Percentiles rank a stretch among this genome's conserved stretches.
phyloP scores from a whole-genome alignment of 2,888 invertebrate genomes.

The Rhodophaea formosa region DNA sequence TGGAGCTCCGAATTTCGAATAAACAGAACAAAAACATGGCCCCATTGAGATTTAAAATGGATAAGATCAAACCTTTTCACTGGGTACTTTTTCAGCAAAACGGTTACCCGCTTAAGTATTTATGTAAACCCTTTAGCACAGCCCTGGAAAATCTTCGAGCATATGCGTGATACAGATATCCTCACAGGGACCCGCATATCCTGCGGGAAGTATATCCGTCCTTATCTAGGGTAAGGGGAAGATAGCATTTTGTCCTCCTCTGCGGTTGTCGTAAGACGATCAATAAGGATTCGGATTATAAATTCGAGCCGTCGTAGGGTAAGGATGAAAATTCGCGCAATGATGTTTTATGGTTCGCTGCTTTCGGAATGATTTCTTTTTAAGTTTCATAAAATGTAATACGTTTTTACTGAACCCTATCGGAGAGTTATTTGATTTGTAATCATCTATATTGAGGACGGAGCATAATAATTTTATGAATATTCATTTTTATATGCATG shows the following conservation, averaged over 20 bases:
- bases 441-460: neutral
- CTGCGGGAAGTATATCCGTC: constrained; percentile 36
- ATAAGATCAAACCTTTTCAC: neutral
- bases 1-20: too few relatives aligned
- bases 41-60: neutral
- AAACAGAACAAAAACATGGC: too few relatives aligned
- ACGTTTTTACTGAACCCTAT: neutral
- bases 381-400: constrained; percentile 17
- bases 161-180: constrained; percentile 41
- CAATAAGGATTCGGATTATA: constrained; percentile 65
- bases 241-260: constrained; percentile 32
- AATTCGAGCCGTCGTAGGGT: constrained; percentile 49
- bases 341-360: constrained; percentile 31
- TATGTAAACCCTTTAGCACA: constrained; percentile 14
- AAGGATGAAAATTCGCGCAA: constrained; percentile 32
- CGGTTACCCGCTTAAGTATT: constrained; percentile 7
- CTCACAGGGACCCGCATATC: constrained; percentile 38
- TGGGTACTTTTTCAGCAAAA: neutral
- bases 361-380: constrained; percentile 26
- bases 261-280: constrained; percentile 46
- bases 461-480: too few relatives aligned
- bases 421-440: constrained; percentile 1
- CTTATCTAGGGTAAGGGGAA: constrained; percentile 33
- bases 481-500: too few relatives aligned
- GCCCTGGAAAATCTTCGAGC: constrained; percentile 16